Conservation (phyloP, 1,140 invertebrate species). For the Cataglyphis hispanica region DNA sequence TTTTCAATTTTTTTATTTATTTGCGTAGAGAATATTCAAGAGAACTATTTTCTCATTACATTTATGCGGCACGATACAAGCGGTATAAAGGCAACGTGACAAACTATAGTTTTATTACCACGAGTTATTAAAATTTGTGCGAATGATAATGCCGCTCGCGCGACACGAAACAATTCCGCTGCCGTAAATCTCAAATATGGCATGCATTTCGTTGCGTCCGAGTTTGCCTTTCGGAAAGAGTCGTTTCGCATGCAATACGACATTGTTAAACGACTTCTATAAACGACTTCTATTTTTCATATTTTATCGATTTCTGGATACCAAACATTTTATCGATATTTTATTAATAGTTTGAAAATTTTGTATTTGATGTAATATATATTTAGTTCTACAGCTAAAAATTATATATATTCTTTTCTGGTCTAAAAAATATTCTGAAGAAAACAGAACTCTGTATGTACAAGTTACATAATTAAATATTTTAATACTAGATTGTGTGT, state of each 20-base stretch:
- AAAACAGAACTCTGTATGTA: background rate
- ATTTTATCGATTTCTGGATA: background rate
- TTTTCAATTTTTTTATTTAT: background rate
- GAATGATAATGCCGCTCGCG: slow-evolving; percentile 26
- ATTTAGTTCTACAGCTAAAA: background rate
- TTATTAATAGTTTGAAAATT: background rate
- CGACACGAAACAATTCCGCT: slow-evolving; percentile 39
- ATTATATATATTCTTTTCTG: background rate
- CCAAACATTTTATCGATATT: background rate
- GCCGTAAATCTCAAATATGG: background rate
- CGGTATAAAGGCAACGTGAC: slow-evolving; percentile 11
- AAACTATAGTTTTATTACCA: background rate
- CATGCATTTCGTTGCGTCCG: slow-evolving; percentile 12
- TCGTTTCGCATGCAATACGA: background rate
- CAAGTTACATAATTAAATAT: background rate
- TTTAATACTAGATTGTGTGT: background rate
- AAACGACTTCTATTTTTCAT: background rate
- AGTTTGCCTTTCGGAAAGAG: slow-evolving; percentile 14
- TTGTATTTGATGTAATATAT: background rate
- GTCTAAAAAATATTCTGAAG: background rate
- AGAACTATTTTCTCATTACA: slow-evolving; percentile 16
- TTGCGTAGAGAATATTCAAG: slow-evolving; percentile 41
- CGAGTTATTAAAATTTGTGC: slow-evolving; percentile 53
- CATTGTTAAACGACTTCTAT: background rate
- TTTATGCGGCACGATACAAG: slow-evolving; percentile 47